Evolutionary conservation across 2,797 vertebrate species (phyloP).

Genomic region (Poliocrania exsul): DNA sequence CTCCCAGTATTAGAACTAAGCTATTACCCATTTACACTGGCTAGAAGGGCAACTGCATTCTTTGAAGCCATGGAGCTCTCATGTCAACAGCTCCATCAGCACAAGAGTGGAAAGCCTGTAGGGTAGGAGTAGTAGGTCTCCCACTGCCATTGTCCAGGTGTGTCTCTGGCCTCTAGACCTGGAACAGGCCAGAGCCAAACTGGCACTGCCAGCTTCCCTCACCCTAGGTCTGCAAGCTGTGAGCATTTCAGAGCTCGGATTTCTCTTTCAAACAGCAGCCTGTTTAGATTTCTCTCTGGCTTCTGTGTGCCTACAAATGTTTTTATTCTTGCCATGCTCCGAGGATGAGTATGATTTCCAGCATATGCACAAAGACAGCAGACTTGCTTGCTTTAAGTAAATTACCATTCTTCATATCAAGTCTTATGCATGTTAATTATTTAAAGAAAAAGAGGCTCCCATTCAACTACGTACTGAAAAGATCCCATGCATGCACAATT

Average conservation of each 20-base stretch:
- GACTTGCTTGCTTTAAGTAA: not conserved
- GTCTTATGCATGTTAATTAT: not conserved
- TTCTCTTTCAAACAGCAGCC: not conserved
- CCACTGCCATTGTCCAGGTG: not conserved
- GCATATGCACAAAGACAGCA: not conserved
- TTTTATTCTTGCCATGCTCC: not conserved
- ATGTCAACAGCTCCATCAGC: not conserved
- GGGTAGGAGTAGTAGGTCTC: not conserved
- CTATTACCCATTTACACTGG: not conserved
- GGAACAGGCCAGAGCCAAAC: not conserved
- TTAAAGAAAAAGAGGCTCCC: not conserved
- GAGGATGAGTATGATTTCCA: not conserved
- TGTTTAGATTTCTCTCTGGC: not conserved
- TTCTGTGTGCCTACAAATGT: not conserved
- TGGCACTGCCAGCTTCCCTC: not conserved
- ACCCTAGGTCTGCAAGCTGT: not conserved
- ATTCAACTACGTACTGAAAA: slow-evolving; percentile 4
- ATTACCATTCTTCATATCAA: not conserved
- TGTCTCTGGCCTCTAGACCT: not conserved
- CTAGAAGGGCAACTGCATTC: not conserved
- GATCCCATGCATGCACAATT: not conserved
- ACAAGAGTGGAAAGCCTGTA: not conserved
- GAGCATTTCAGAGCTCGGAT: not conserved
- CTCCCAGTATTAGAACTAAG: not conserved
- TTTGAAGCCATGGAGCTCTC: not conserved